phyloP scores from a whole-genome alignment of 2,888 invertebrate species.

The Nephrotoma appendiculata region DNA sequence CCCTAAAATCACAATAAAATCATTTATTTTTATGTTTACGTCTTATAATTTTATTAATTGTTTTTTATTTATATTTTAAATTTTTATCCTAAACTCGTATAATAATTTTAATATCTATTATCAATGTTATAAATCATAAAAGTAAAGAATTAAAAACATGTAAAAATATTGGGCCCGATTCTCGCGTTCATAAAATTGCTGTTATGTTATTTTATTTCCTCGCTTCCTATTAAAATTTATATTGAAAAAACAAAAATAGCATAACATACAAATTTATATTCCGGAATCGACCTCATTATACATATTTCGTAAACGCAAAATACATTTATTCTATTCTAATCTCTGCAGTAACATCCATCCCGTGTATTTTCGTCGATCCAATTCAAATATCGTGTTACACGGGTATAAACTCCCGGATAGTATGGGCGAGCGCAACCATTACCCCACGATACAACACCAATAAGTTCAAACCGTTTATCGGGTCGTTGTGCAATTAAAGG shows the following conservation, averaged over 20 bases:
- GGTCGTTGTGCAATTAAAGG: constrained; percentile 57
- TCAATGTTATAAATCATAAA: background rate
- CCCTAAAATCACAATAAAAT: too few relatives aligned
- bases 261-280: too few relatives aligned
- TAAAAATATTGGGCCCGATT: background rate
- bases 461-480: constrained; percentile 64
- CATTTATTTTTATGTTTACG: background rate
- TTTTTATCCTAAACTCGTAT: background rate
- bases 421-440: constrained; percentile 75
- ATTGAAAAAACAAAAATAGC: too few relatives aligned
- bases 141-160: background rate
- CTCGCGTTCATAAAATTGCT: too few relatives aligned
- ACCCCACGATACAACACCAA: constrained; percentile 82
- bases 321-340: constrained; percentile 26
- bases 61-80: background rate
- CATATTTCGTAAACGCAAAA: background rate
- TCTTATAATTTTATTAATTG: background rate
- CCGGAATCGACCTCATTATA: background rate
- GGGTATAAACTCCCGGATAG: constrained; percentile 74
- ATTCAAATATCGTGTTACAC: constrained; percentile 64
- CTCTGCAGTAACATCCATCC: constrained; percentile 70
- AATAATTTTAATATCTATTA: background rate
- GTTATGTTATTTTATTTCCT: too few relatives aligned
- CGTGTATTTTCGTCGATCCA: constrained; percentile 68
- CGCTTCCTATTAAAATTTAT: too few relatives aligned